Percentiles rank a stretch among this genome's conserved stretches.
Evolutionary conservation across 2,888 invertebrate genomes (phyloP).

Genomic region (Saturnia pavonia): DNA sequence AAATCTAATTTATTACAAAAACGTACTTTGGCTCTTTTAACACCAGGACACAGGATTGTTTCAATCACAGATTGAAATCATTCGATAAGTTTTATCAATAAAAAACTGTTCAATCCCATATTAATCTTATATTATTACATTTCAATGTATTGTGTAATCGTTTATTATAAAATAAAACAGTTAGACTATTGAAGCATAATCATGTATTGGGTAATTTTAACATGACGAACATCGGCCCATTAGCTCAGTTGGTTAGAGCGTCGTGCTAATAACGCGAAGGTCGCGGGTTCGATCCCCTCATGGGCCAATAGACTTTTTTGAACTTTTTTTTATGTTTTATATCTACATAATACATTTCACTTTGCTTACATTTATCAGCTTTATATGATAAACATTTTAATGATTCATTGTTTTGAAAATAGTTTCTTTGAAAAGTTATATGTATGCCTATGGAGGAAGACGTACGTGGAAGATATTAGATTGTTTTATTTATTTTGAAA

Average conservation of each 20-base stretch:
- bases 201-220: not conserved
- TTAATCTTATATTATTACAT: too few relatives aligned
- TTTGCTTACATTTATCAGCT: not conserved
- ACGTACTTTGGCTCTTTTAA: not conserved
- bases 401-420: too few relatives aligned
- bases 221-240: not conserved
- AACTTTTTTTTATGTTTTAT: not conserved
- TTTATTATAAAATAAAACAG: not conserved
- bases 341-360: not conserved
- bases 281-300: constrained; percentile 25
- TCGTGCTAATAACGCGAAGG: constrained; percentile 20
- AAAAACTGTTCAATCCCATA: too few relatives aligned
- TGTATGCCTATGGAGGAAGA: too few relatives aligned
- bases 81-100: too few relatives aligned
- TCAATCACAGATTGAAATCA: too few relatives aligned
- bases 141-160: too few relatives aligned
- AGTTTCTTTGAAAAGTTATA: too few relatives aligned
- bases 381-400: too few relatives aligned
- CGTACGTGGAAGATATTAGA: too few relatives aligned
- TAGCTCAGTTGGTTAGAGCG: constrained; percentile 23
- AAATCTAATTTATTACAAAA: too few relatives aligned
- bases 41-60: not conserved
- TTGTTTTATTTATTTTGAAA: too few relatives aligned
- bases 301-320: constrained; percentile 14
- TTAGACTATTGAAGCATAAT: not conserved